Evolutionary conservation across 2,888 invertebrate species (phyloP).

Genomic region (Corythucha ciliata): DNA sequence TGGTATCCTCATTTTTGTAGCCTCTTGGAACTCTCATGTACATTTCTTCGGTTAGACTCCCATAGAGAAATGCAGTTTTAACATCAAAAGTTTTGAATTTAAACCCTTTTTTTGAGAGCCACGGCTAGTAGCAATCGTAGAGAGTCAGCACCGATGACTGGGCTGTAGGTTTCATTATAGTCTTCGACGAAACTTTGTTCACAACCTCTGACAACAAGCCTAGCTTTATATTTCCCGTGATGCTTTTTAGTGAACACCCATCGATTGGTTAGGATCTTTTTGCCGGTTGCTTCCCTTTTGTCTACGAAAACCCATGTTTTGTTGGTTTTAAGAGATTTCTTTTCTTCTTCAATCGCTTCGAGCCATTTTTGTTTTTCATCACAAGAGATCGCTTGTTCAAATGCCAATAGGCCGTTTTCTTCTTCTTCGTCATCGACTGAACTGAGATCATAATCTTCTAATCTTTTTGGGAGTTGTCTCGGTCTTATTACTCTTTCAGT

Average conservation of each 20-base stretch:
- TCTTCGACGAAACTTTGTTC: constrained; percentile 7
- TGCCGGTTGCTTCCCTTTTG: constrained; percentile 16
- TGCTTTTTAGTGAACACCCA: constrained; percentile 23
- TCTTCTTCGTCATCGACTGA: background rate
- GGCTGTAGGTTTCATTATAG: constrained; percentile 11
- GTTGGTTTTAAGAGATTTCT: constrained; percentile 18
- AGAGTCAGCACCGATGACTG: background rate
- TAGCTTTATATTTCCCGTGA: constrained; percentile 21
- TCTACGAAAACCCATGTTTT: constrained; percentile 23
- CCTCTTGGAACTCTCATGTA: background rate
- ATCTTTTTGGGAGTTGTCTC: constrained; percentile 3
- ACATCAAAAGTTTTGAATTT: background rate
- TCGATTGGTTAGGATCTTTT: constrained; percentile 20
- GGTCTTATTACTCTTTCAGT: background rate
- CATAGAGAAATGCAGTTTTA: background rate
- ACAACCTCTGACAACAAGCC: constrained; percentile 19
- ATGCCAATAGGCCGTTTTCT: constrained; percentile 17
- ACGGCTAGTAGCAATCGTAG: background rate
- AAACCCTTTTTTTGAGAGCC: background rate
- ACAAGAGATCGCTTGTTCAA: constrained; percentile 17
- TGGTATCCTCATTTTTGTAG: background rate
- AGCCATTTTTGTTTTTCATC: constrained; percentile 19
- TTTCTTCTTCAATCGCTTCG: constrained; percentile 22
- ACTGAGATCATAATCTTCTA: constrained; percentile 14
- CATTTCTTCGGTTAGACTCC: background rate